Evolutionary conservation across 2,797 vertebrate genomes (phyloP), one percentile per base, ranked within the genome.

Genomic region (Crax fasciolata): DNA sequence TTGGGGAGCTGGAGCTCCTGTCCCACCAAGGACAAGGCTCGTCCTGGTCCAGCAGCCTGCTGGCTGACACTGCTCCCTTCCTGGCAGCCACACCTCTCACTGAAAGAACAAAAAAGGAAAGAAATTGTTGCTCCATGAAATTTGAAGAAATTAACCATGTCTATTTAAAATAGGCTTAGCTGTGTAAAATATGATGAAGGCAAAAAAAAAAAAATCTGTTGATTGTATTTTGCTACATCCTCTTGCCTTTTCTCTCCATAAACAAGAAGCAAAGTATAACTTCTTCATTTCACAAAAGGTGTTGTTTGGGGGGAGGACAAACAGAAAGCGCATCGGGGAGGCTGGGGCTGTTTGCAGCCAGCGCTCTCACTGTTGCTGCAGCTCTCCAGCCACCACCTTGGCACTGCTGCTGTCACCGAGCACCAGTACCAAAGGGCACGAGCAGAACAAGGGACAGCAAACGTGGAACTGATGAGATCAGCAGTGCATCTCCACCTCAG

Each of bases 401-500:
- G 13, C 7, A 51, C 12, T 57, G 51, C 59, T 13, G 71, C 10
- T 15, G 10, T 4, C 48, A 13, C 25, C 49, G 21, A 39, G 48
- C 14, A 3, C 4, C 0, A 4, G n/a, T 9, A 25, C 44, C 8
- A 4, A 23, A 67, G 51, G 48, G 30, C 41, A 54, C 7, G 19
- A 38, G 41, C 67, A 84, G 44, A 65, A 44, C 13, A 27, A 57
- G 76, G 7, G 66, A 55, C 49, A 48, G 9, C 51, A 13, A 32
- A 44, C 2, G 13, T 1, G 32, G 65, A 51, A 55, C 4, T 73
- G 76, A 61, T 13, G 11, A 32, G 48, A 11, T 3, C 17, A 51
- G 52, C 21, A 46, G 21, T 0, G 1, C 1, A 3, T 20, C 28
- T 18, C 66, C 18, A 2, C 3, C 65, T 30, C 63, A 66, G 0